Evolutionary conservation across 1,140 invertebrate species (phyloP).

Genomic region (Neodiprion pinetum): DNA sequence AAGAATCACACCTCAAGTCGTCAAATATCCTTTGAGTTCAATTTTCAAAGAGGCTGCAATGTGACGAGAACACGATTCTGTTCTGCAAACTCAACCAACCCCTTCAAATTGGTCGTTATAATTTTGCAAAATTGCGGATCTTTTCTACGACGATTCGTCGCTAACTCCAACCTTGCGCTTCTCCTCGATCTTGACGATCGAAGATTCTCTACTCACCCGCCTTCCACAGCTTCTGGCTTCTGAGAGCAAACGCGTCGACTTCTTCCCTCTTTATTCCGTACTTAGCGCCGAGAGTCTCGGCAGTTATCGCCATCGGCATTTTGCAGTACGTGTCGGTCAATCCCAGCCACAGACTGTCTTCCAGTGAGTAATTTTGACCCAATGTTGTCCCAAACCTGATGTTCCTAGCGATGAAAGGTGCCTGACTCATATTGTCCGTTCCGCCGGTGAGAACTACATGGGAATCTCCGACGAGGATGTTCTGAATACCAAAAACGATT

Average conservation of each 20-base stretch:
- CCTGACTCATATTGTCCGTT: slow-evolving; percentile 94
- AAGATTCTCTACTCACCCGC: slow-evolving; percentile 61
- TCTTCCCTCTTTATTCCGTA: slow-evolving; percentile 87
- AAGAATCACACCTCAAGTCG: slow-evolving; percentile 32
- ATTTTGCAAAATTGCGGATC: too few species aligned
- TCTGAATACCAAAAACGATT: slow-evolving; percentile 64
- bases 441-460: slow-evolving; percentile 92
- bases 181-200: too few species aligned
- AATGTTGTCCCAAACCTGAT: slow-evolving; percentile 91
- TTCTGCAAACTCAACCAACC: neutral
- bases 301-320: slow-evolving; percentile 95
- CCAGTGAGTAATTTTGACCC: slow-evolving; percentile 80
- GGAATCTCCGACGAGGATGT: slow-evolving; percentile 86
- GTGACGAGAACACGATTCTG: neutral
- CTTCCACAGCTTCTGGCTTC: slow-evolving; percentile 86
- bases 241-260: slow-evolving; percentile 87
- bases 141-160: too few species aligned
- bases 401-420: slow-evolving; percentile 89
- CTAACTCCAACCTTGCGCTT: too few species aligned
- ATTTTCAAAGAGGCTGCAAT: slow-evolving; percentile 15
- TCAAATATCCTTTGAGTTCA: slow-evolving; percentile 17
- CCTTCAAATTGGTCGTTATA: too few species aligned
- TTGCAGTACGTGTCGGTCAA: slow-evolving; percentile 90
- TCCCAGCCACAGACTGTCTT: slow-evolving; percentile 93
- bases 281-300: slow-evolving; percentile 95